phyloP scores from a whole-genome alignment of 2,113 vertebrate genomes.

The Numida meleagris region DNA sequence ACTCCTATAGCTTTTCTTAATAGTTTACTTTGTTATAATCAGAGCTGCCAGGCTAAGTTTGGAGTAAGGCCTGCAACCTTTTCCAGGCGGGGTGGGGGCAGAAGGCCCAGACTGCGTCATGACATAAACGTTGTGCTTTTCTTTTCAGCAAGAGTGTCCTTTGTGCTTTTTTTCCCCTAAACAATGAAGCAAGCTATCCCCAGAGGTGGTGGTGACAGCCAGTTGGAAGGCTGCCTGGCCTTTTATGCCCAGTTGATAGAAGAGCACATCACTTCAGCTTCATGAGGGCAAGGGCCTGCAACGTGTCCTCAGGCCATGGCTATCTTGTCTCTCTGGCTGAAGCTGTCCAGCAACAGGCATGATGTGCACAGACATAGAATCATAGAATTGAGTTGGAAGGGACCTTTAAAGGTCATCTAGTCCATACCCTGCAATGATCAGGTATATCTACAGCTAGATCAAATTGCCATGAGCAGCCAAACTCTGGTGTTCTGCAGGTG shows the following conservation, averaged over 20 bases:
- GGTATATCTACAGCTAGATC: no score
- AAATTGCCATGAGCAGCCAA: not conserved
- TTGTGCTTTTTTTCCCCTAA: not conserved
- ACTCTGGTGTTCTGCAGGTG: fast-evolving
- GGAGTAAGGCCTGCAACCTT: not conserved
- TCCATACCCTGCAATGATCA: no score
- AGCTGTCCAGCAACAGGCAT: not conserved
- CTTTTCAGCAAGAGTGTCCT: not conserved
- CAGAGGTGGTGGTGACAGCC: not conserved
- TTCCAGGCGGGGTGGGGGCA: not conserved
- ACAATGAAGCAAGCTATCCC: not conserved
- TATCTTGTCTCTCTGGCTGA: not conserved
- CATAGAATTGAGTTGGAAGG: no score
- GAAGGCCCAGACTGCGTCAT: not conserved
- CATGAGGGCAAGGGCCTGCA: not conserved
- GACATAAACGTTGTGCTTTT: not conserved
- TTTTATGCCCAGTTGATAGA: not conserved
- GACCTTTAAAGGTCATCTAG: no score
- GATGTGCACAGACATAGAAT: fast-evolving
- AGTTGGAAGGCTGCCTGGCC: not conserved
- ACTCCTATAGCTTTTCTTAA: not conserved
- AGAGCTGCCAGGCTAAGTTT: not conserved
- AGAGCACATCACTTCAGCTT: not conserved
- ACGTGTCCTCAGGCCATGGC: not conserved
- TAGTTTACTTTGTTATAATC: not conserved